Base-by-base conservation (phyloP, 2,797 vertebrate species). In the Discoglossus pictus region DNA sequence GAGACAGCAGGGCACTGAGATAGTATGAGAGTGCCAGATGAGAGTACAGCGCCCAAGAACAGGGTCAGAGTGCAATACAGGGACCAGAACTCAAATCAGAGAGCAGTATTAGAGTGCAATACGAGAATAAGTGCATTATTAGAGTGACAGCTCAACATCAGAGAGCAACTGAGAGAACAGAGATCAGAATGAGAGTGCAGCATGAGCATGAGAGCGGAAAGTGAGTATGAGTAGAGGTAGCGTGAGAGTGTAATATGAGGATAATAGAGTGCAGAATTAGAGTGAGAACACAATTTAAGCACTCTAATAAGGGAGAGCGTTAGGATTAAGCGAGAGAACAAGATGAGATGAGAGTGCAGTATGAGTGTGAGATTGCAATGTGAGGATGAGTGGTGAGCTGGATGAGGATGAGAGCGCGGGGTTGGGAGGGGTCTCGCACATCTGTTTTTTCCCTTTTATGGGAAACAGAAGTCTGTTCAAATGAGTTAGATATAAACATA, bases 381-480 rank as follows among this genome's bases (percentile, higher is more conserved):
- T 10, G n/a, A 6, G 55, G 25, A 16, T 25, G 39, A 60, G 39
- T 5, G 17, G 3, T 6, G 59, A 10, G 11, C 23, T 21, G 46
- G 46, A 40, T 39, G 36, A 63, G 61, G 21, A 56, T 18, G 42
- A 23, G 27, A 36, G 16, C 23, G 39, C 11, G 16, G 39, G 17
- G 1, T 21, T 43, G 61, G 62, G 51, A 47, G 62, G 50, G 18
- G 38, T 52, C 48, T 27, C 13, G 21, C 3, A 40, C 27, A 21
- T 54, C 36, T 36, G 38, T 21, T 36, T 56, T 31, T 50, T 34
- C 25, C 62, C 62, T 55, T 65, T 54, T 65, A 65, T 55, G 62
- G 62, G n/a, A 65, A 65, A 65, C 62, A 65, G 62, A 65, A 23
- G 38, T 43, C 24, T 52, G 36, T 27, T 53, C 24, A 52, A 39